Conservation (phyloP, 2,797 vertebrate genomes). For the Tragelaphus oryx region DNA sequence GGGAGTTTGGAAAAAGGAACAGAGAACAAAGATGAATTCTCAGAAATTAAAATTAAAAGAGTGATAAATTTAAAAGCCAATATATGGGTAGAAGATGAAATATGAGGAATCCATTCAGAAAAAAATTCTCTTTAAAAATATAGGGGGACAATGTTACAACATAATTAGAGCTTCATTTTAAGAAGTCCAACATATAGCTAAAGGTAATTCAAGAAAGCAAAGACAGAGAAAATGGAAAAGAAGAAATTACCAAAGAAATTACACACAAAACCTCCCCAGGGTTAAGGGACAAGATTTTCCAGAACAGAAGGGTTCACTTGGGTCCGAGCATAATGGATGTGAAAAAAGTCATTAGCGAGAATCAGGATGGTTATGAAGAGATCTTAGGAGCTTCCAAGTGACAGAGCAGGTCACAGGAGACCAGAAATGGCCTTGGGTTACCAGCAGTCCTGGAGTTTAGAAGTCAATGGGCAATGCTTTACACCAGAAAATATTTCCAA, state of each 20-base stretch:
- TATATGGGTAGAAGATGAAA: background rate
- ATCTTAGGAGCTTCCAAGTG: background rate
- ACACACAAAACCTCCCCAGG: background rate
- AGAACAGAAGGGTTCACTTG: background rate
- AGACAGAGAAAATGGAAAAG: background rate
- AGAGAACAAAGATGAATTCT: background rate
- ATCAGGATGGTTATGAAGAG: background rate
- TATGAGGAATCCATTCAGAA: background rate
- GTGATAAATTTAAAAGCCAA: background rate
- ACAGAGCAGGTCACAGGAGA: background rate
- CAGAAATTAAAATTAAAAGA: background rate
- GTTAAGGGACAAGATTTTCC: background rate
- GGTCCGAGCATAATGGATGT: background rate
- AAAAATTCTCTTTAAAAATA: background rate
- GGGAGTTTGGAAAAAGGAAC: background rate
- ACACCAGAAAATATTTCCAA: background rate
- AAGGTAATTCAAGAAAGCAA: background rate
- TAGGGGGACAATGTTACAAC: background rate
- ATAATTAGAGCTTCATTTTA: background rate
- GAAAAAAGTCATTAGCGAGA: rapidly evolving
- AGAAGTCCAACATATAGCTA: background rate
- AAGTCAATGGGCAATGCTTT: background rate
- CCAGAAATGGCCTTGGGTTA: background rate
- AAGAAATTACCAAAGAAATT: background rate
- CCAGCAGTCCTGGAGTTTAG: background rate